Conservation (phyloP, 2,113 vertebrate genomes). For the Barbus barbus region DNA sequence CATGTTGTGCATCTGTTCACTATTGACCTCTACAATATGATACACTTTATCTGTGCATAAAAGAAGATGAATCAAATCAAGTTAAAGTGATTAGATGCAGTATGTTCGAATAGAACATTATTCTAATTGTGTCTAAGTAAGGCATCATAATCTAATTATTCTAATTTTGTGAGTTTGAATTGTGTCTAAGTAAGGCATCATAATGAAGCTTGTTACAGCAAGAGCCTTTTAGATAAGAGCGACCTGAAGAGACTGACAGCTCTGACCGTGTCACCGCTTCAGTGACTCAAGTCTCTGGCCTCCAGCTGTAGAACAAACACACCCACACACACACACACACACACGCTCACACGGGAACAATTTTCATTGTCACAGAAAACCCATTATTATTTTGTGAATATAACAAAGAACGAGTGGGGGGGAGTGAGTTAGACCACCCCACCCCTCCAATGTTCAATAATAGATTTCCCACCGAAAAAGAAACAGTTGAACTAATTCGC, state of each 20-base stretch:
- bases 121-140: background rate
- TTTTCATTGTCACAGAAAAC: background rate
- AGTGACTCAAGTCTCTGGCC: constrained; percentile 7
- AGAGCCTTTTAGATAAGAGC: background rate
- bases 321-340: background rate
- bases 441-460: background rate
- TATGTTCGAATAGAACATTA: background rate
- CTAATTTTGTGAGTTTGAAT: too few species aligned
- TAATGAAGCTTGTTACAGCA: background rate
- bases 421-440: background rate
- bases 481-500: constrained; percentile 12
- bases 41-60: background rate
- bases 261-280: background rate
- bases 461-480: constrained; percentile 22
- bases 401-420: background rate
- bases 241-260: constrained; percentile 6
- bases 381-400: constrained; percentile 3
- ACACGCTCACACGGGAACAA: background rate
- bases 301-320: background rate
- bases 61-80: background rate
- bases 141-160: too few species aligned
- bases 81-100: background rate
- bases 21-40: background rate
- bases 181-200: background rate
- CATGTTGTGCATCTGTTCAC: background rate